These are phyloP conservation scores for Crossoptilon crossoptilon DNA, from an alignment of 2,797 vertebrate species.

Conservation along the genomic window DNA sequence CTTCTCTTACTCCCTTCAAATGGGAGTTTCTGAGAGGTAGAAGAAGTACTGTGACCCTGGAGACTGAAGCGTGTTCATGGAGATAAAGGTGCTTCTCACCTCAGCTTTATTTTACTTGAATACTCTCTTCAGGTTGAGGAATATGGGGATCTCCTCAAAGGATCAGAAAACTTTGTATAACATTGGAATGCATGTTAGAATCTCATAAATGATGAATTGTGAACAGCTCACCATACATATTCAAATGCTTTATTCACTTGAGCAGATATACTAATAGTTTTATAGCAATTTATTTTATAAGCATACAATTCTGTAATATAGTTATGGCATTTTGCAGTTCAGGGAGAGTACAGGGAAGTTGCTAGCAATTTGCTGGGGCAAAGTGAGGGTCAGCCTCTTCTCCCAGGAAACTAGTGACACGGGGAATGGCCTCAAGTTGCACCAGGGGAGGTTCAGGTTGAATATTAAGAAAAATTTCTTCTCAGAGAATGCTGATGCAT, in stretches of 20 bases:
- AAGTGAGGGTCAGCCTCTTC: too few relatives aligned
- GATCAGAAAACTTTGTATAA: not conserved
- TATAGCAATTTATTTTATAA: not conserved
- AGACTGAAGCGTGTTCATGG: not conserved
- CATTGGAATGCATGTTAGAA: not conserved
- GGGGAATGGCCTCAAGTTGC: too few relatives aligned
- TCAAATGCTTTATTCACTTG: not conserved
- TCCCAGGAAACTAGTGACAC: too few relatives aligned
- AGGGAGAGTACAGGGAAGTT: too few relatives aligned
- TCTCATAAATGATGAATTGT: not conserved
- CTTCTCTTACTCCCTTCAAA: not conserved
- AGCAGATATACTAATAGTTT: not conserved
- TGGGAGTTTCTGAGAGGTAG: not conserved
- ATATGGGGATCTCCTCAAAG: not conserved
- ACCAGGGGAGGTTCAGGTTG: too few relatives aligned
- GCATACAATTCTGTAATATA: not conserved
- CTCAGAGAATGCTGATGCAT: too few relatives aligned
- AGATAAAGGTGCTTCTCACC: not conserved
- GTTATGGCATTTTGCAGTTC: not conserved
- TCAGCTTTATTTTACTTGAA: not conserved
- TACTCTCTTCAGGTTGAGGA: not conserved
- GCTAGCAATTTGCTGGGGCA: too few relatives aligned
- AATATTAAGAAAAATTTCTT: too few relatives aligned
- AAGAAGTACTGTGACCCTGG: accelerated
- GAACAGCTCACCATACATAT: accelerated